Evolutionary conservation across 2,113 vertebrate species (phyloP), one percentile per base, ranked within the genome.

Genomic region (Xerus inauris): DNA sequence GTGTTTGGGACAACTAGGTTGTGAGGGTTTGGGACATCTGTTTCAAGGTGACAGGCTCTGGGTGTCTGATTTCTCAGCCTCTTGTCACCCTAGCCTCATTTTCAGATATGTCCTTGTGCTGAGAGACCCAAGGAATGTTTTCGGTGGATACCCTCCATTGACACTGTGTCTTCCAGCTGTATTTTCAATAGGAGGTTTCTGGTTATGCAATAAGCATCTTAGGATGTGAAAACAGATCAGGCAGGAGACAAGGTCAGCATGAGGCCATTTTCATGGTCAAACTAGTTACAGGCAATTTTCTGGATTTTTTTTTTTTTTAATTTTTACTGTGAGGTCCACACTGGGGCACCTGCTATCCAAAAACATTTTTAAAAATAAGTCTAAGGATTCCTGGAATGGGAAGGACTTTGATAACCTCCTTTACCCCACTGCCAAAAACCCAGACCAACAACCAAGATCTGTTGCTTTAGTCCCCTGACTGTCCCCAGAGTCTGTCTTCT

Each of bases 181-280:
- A 84, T 98, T 98, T 98, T 97, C 73, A 92, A 69, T 83, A 94
- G 94, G 59, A 97, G 97, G 81, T 3, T 97, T 98, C 97, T 98
- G 97, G 97, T 98, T 98, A 97, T 87, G 95, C 93, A 98, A 97
- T 97, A 98, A 98, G 97, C 94, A 84, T 64, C 97, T 95, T 64
- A 81, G 75, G 62, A 91, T 98, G 54, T 38, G 69, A 72, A 93
- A 94, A 96, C 84, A 95, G 30, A 88, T 65, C 35, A 87, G 16
- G 45, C 80, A 91, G 80, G 77, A 94, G 76, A 95, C 92, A 96
- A 92, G 45, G 12, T 96, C 87, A 92, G 82, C 73, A 64, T 47
- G 93, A 94, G 67, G 91, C 51, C 79, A 65, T 47, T 80, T 82
- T 82, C 94, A 95, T 92, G 94, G 96, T 97, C 97, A 71, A 45